phyloP scores from a whole-genome alignment of 2,888 invertebrate species.

The Pecten maximus region DNA sequence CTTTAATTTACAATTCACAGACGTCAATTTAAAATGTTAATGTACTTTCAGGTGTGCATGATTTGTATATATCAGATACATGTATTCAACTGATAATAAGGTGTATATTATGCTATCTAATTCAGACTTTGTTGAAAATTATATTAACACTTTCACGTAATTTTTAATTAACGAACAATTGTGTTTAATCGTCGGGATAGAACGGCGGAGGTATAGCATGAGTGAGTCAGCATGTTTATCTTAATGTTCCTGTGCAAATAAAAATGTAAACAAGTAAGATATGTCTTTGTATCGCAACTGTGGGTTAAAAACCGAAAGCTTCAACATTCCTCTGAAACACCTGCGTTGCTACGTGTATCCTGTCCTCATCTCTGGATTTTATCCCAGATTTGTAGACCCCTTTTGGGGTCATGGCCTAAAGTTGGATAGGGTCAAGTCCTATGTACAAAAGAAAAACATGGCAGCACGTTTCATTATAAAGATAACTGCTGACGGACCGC shows the following conservation, averaged over 20 bases:
- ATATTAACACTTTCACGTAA: no score
- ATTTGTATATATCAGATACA: no score
- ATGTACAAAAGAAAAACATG: background rate
- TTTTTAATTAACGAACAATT: background rate
- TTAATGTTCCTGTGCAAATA: background rate
- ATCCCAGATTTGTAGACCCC: background rate
- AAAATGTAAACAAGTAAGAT: background rate
- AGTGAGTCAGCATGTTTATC: background rate
- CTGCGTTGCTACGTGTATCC: background rate
- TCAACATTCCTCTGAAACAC: background rate
- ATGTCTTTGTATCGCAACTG: conserved; percentile 7
- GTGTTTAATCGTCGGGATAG: background rate
- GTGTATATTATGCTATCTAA: no score
- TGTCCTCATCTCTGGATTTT: background rate
- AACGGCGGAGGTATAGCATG: background rate
- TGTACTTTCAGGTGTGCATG: no score
- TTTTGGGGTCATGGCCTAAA: background rate
- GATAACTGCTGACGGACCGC: background rate
- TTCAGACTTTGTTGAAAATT: no score
- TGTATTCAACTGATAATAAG: no score
- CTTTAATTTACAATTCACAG: no score
- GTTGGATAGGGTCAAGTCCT: conserved; percentile 15
- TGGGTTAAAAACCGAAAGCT: background rate
- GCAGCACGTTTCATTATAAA: conserved; percentile 33
- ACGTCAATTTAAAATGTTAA: no score